Percentiles rank a stretch among this genome's conserved stretches.
Conservation (phyloP, 2,797 vertebrate genomes). For the Scarus forsteni region DNA sequence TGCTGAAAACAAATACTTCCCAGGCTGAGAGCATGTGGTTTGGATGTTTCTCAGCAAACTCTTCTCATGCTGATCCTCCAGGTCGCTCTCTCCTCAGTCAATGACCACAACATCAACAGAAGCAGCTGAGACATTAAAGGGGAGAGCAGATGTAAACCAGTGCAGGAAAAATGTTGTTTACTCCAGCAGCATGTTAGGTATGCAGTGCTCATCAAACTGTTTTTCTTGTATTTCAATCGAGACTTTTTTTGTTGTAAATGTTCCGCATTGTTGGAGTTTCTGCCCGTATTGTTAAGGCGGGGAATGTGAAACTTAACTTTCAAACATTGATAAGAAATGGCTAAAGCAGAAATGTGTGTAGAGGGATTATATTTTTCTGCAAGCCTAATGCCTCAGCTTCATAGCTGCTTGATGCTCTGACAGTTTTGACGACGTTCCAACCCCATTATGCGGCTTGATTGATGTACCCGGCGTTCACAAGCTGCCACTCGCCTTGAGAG, state of each 20-base stretch:
- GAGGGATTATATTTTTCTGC: not conserved
- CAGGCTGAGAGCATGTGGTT: constrained; percentile 44
- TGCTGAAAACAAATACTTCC: constrained; percentile 43
- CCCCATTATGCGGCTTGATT: not conserved
- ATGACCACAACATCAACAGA: constrained; percentile 38
- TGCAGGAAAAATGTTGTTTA: not conserved
- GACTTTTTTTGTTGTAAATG: not conserved
- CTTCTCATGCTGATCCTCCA: constrained; percentile 43
- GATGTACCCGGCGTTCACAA: not conserved
- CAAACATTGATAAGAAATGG: constrained; percentile 8
- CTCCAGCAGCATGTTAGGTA: not conserved
- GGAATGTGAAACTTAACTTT: not conserved
- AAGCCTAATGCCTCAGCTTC: not conserved
- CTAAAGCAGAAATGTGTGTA: not conserved
- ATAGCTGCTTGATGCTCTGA: not conserved
- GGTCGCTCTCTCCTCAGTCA: constrained; percentile 6
- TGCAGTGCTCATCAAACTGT: not conserved
- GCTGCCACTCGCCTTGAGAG: too few relatives aligned
- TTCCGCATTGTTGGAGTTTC: not conserved
- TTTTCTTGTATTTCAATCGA: not conserved
- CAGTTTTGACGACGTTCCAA: not conserved
- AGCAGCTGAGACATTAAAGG: constrained; percentile 22
- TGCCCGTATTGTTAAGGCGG: not conserved
- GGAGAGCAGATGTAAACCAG: not conserved
- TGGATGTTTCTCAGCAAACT: constrained; percentile 45